Base-by-base conservation (phyloP, 2,797 vertebrate genomes). In the Neomorphus geoffroyi region DNA sequence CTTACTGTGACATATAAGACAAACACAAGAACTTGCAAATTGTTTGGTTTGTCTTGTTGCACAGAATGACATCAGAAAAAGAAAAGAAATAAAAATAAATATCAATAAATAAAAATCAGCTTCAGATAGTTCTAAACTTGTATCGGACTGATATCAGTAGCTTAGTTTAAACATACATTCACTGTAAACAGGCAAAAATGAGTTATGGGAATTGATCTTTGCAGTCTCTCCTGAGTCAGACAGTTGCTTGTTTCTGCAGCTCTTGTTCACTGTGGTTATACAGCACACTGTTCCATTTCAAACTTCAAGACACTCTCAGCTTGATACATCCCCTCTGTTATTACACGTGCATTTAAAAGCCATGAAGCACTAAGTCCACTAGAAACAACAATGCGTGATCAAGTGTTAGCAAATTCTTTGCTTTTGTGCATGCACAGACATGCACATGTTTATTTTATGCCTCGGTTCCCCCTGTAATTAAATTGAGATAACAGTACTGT, bases 211-310 rank as follows among this genome's bases (percentile, higher is more conserved):
- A 32, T 19, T 43, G 57, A 69, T 39, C 39, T 67, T 57, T 75
- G 24, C 30, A 46, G 45, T 24, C 35, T 86, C 30, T 80, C 23
- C 73, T 23, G 7, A 93, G 28, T 43, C 62, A 79, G 64, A 13
- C 3, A 65, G 79, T 14, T 75, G 10, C 75, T 80, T 56, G 50
- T 22, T 81, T 64, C 32, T 6, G 37, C 13, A 86, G 41, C 17
- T 92, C 4, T 4, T 43, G 35, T 6, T 54, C 26, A 41, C 33
- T 39, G 19, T 43, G 43, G 23, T 70, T 51, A 72, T 10, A 73
- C 18, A 77, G 18, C 22, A 45, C 37, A 35, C 18, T 0, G 0
- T 26, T 60, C 10, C 1, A 0, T 48, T 88, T 65, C 56, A 77
- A 69, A 61, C 37, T 82, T 45, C 46, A 50, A 53, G 54, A 54